A percentile compares a stretch with the other conserved stretches of the same genome.
Conservation (phyloP, 2,797 vertebrate species). For the Bradypus variegatus region DNA sequence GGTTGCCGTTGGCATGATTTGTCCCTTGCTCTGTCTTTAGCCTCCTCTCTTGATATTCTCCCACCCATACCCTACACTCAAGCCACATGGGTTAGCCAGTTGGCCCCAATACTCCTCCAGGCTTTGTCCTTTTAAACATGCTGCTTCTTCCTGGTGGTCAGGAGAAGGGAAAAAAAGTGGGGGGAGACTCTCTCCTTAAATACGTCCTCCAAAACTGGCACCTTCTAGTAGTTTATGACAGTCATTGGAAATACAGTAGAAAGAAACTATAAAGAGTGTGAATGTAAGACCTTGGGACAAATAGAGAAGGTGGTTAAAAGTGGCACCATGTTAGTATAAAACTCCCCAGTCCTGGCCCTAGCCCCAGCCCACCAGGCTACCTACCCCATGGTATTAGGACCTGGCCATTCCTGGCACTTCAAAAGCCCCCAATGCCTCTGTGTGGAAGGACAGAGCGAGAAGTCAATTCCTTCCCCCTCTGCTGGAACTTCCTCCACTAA, state of each 20-base stretch:
- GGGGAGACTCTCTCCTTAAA: not conserved
- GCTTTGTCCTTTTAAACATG: not conserved
- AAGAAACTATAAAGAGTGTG: not conserved
- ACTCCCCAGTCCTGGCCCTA: not conserved
- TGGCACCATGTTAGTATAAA: not conserved
- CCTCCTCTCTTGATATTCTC: not conserved
- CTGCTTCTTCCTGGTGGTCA: not conserved
- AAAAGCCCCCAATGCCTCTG: not conserved
- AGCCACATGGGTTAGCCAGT: rapidly evolving
- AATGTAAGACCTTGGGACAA: not conserved
- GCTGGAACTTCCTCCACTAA: not conserved
- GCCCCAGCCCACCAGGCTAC: not conserved
- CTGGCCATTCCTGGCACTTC: not conserved
- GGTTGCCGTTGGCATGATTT: not conserved
- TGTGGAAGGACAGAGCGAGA: not conserved
- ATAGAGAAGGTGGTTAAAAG: not conserved
- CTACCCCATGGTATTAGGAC: not conserved
- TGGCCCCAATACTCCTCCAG: not conserved
- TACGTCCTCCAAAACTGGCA: not conserved
- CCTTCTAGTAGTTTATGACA: not conserved
- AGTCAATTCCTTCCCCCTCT: not conserved
- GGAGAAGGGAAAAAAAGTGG: not conserved
- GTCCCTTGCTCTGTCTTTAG: not conserved
- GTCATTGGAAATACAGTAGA: not conserved
- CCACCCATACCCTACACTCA: not conserved